Percentiles rank a stretch among this genome's conserved stretches.
These are phyloP conservation scores for Saturnia japonica DNA, from an alignment of 2,888 invertebrate species.

Conservation along the genomic window DNA sequence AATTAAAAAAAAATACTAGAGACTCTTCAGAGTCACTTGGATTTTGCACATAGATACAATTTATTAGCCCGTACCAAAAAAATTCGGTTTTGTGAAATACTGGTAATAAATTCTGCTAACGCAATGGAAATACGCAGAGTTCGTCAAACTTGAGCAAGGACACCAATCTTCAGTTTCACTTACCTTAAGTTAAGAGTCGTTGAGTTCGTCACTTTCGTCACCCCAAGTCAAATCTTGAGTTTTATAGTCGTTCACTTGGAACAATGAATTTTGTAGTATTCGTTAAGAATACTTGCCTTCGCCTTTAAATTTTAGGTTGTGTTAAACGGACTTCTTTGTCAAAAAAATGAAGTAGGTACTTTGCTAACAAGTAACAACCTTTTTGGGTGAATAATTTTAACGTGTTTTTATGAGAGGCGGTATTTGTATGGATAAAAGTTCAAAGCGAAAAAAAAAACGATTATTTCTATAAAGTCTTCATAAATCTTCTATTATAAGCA, in stretches of 20 bases:
- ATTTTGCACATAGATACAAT: neutral
- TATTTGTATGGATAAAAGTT: neutral
- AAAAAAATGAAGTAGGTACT: neutral
- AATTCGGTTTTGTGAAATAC: neutral
- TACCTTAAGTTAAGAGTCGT: neutral
- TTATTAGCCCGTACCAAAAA: neutral
- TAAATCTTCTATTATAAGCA: too few relatives aligned
- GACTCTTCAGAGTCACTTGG: neutral
- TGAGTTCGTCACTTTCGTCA: conserved; percentile 5
- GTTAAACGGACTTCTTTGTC: neutral
- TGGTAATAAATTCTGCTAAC: neutral
- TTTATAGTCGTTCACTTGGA: neutral
- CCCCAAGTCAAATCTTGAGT: neutral
- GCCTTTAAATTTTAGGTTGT: neutral
- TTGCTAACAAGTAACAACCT: neutral
- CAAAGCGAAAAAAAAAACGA: neutral
- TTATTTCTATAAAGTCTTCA: too few relatives aligned
- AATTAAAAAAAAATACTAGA: neutral
- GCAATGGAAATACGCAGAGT: neutral
- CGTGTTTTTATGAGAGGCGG: neutral
- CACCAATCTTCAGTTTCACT: conserved; percentile 1
- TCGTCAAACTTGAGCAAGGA: neutral
- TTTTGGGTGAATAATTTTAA: neutral
- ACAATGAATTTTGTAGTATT: conserved; percentile 5
- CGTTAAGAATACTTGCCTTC: neutral